Conservation (phyloP, 1,140 invertebrate genomes). For the Drosophila pallidifrons region DNA sequence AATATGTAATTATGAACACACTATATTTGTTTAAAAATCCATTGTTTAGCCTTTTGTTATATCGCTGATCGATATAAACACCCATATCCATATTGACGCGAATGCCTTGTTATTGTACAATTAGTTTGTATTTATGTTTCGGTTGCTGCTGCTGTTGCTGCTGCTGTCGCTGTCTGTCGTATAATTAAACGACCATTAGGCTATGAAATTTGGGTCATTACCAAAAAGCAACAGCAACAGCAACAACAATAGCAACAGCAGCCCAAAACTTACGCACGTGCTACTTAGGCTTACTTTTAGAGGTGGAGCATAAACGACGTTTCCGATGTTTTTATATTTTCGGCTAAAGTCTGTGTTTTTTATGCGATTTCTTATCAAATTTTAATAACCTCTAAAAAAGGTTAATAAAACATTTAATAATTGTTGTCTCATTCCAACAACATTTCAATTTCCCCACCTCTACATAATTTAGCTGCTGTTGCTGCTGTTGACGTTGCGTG, state of each 20-base stretch:
- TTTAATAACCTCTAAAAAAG: not conserved
- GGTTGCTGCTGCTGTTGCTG: constrained; percentile 59
- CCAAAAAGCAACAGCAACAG: constrained; percentile 38
- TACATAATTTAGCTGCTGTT: constrained; percentile 6
- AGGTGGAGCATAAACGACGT: too few relatives aligned
- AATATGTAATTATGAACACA: constrained; percentile 47
- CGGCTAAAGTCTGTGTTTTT: too few relatives aligned
- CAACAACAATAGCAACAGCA: constrained; percentile 42
- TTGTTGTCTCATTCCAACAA: too few relatives aligned
- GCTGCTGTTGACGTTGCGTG: constrained; percentile 43
- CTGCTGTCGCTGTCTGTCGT: constrained; percentile 71
- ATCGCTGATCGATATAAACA: constrained; percentile 41
- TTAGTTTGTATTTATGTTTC: constrained; percentile 77
- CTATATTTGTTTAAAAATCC: constrained; percentile 41
- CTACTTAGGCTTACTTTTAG: constrained; percentile 33
- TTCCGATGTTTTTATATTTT: too few relatives aligned
- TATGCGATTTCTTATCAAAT: too few relatives aligned
- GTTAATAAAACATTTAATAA: too few relatives aligned
- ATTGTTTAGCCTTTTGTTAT: constrained; percentile 37
- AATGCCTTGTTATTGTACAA: constrained; percentile 75
- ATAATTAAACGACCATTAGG: constrained; percentile 81
- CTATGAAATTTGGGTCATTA: constrained; percentile 79
- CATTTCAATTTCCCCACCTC: too few relatives aligned
- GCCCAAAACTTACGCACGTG: constrained; percentile 72
- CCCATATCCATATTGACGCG: constrained; percentile 10